Percentiles rank a stretch among this genome's conserved stretches.
Evolutionary conservation across 2,113 vertebrate species (phyloP).

Genomic region (Trichomycterus rosablanca): DNA sequence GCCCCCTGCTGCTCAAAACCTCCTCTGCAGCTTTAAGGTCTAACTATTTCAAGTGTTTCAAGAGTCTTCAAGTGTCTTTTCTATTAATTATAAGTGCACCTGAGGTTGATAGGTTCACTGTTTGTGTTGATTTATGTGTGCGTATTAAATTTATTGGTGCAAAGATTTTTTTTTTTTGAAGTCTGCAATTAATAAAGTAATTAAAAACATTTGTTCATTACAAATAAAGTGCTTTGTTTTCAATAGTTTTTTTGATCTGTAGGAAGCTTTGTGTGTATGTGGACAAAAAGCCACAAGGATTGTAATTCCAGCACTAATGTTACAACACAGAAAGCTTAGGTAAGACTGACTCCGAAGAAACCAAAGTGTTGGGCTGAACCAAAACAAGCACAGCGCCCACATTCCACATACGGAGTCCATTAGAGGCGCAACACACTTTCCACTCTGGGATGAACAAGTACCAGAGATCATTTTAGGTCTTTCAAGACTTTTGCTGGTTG

Average conservation of each 20-base stretch:
- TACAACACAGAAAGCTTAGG: too few relatives aligned
- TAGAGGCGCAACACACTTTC: constrained; percentile 43
- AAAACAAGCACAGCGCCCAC: constrained; percentile 52
- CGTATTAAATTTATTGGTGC: constrained; percentile 48
- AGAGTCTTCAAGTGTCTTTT: too few relatives aligned
- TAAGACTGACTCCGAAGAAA: constrained; percentile 11
- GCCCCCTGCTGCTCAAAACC: constrained; percentile 19
- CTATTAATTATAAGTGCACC: too few relatives aligned
- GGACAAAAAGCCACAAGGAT: not conserved
- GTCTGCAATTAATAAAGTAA: constrained; percentile 70
- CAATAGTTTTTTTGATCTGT: not conserved
- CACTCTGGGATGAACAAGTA: constrained; percentile 30
- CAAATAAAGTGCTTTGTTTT: not conserved
- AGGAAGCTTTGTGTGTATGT: not conserved
- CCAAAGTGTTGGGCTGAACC: constrained; percentile 42
- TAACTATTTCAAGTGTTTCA: too few relatives aligned
- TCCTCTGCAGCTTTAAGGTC: constrained; percentile 55
- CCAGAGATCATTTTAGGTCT: constrained; percentile 30
- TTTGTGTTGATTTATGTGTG: constrained; percentile 45
- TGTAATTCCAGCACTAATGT: not conserved
- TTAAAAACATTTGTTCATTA: constrained; percentile 18
- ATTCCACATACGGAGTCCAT: constrained; percentile 72
- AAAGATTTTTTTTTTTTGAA: constrained; percentile 40
- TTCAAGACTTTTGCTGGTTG: too few relatives aligned
- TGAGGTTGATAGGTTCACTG: too few relatives aligned